These are phyloP conservation scores for Cyphomyrus discorhynchus DNA, from an alignment of 2,113 vertebrate species.

Conservation along the genomic window DNA sequence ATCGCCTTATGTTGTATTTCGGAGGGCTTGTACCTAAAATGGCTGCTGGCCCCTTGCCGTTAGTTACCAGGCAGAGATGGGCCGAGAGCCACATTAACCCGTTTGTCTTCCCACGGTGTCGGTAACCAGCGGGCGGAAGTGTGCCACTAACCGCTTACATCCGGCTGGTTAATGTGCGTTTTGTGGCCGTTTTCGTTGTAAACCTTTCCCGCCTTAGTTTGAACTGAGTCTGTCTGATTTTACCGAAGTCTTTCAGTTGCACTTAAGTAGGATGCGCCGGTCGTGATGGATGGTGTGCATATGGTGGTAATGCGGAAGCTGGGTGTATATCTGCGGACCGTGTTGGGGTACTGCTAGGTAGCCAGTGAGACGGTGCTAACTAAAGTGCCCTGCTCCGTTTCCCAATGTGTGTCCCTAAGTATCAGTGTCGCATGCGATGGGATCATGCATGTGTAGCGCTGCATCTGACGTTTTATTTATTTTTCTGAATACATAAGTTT, in stretches of 20 bases:
- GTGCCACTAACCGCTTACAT: neutral
- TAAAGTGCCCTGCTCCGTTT: neutral
- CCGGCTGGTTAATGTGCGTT: neutral
- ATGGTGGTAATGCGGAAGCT: neutral
- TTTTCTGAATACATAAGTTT: neutral
- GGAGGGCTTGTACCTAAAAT: neutral
- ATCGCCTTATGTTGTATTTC: neutral
- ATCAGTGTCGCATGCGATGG: neutral
- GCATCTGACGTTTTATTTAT: neutral
- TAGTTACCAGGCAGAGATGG: neutral
- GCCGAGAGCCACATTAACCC: neutral
- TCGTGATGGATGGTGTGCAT: neutral
- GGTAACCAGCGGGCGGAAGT: neutral
- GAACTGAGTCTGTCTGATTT: neutral
- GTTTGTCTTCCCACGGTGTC: neutral
- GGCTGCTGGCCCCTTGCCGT: neutral
- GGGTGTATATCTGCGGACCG: neutral
- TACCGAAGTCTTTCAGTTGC: neutral
- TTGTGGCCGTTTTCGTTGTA: neutral
- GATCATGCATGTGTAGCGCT: neutral
- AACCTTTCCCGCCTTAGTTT: neutral
- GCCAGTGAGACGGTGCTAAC: neutral
- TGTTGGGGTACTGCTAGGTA: neutral
- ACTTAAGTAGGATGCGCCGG: neutral
- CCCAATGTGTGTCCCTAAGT: neutral